Base-by-base conservation (phyloP, 2,797 vertebrate genomes). In the Xyrichtys novacula region DNA sequence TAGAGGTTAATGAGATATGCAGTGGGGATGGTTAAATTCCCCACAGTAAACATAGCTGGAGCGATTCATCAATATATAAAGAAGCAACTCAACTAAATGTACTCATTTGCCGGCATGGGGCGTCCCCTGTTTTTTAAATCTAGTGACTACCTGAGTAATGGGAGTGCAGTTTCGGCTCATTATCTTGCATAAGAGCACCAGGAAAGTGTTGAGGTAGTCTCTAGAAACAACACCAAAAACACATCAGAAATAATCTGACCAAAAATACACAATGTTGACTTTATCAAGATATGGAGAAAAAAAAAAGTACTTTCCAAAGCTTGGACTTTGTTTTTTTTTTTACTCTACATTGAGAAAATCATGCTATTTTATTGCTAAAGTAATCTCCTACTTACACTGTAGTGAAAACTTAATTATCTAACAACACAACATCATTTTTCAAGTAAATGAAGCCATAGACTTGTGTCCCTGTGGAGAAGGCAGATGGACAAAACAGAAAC, bases 1-100 rank as follows among this genome's bases (percentile, higher is more conserved):
- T 20, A 20, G 61, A 76, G 79, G 85, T 85, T 80, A 89, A 82
- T 81, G 70, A 80, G 66, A 83, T 74, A 79, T 68, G 62, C 68
- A 70, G 66, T 20, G 47, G 56, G 68, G 66, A 64, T 38, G 56
- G 76, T 64, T 65, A 70, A 62, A 81, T 86, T 70, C 75, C 64
- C 61, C 29, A 23, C 32, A 56, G 69, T 72, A 79, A 70, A 76
- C 54, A 63, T 78, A 38, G 73, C 43, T 54, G 68, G 81, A 48
- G 52, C 32, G 60, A 73, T 67, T 71, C 53, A 50, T 54, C 50
- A 71, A 68, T 32, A 67, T 50, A 74, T 26, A 34, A 72, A 50
- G 42, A 58, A 48, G 38, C 23, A 31, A 50, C 65, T 74, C 38
- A 74, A 52, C 15, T 26, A 55, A 39, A 71, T 31, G 57, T n/a